These are phyloP conservation scores for Podarcis muralis DNA, from an alignment of 2,113 vertebrate genomes.

Conservation along the genomic window DNA sequence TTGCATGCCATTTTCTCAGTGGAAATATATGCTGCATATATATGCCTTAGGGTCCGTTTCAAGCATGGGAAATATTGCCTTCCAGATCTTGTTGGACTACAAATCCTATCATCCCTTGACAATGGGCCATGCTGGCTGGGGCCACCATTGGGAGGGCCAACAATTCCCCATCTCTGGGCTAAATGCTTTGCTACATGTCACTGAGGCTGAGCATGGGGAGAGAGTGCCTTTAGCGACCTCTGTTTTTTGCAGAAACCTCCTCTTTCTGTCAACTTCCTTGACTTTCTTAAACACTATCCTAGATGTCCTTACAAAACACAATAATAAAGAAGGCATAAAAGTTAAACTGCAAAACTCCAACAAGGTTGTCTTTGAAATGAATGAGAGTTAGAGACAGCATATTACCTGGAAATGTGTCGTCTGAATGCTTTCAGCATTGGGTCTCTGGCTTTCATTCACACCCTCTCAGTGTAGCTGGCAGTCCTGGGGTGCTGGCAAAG, in stretches of 20 bases:
- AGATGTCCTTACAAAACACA: neutral
- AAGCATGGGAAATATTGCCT: neutral
- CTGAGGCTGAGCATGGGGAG: neutral
- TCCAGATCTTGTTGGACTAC: neutral
- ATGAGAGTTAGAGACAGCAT: neutral
- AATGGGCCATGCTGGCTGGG: neutral
- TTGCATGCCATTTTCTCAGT: constrained; percentile 45
- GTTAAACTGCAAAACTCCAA: neutral
- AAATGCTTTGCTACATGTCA: neutral
- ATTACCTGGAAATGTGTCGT: neutral
- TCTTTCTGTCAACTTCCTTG: neutral
- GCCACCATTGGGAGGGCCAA: neutral
- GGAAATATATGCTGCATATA: neutral
- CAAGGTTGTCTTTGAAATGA: neutral
- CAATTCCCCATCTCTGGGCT: neutral
- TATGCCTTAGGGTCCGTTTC: neutral
- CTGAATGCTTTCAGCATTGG: neutral
- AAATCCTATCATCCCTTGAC: neutral
- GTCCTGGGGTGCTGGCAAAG: neutral
- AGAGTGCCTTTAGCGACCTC: neutral
- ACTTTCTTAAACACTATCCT: neutral
- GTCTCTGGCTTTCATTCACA: neutral
- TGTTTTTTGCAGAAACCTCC: neutral
- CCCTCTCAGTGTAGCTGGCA: neutral
- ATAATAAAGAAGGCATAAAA: neutral